Conservation (phyloP, 1,140 invertebrate species). For the Planococcus citri region DNA sequence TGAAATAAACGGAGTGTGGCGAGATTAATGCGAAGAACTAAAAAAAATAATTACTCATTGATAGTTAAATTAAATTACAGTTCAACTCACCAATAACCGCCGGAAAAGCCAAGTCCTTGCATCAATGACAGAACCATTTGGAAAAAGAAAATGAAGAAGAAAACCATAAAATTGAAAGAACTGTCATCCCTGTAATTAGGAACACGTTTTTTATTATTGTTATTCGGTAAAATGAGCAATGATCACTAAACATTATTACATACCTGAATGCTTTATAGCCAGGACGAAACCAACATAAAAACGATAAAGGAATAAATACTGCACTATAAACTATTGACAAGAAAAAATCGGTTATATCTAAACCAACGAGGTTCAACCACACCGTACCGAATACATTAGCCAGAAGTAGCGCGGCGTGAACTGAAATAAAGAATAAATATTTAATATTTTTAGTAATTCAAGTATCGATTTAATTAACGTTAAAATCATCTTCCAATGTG, state of each 20-base stretch:
- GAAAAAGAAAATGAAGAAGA: slow-evolving; percentile 98
- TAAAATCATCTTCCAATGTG: too few relatives aligned
- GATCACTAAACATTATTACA: slow-evolving; percentile 21
- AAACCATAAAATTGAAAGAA: slow-evolving; percentile 99
- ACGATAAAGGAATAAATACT: slow-evolving; percentile 92
- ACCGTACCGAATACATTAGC: slow-evolving; percentile 77
- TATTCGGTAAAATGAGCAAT: neutral
- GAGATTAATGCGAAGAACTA: too few relatives aligned
- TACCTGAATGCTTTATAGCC: slow-evolving; percentile 77
- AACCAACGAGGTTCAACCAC: slow-evolving; percentile 45
- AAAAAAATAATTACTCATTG: slow-evolving; percentile 28
- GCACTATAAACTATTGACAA: slow-evolving; percentile 79
- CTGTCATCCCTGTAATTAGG: slow-evolving; percentile 68
- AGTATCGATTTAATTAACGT: too few relatives aligned
- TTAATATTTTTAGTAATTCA: too few relatives aligned
- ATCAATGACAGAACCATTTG: slow-evolving; percentile 84
- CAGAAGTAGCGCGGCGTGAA: slow-evolving; percentile 72
- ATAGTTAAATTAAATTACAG: slow-evolving; percentile 2
- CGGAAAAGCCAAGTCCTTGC: slow-evolving; percentile 72
- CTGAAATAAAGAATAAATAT: slow-evolving; percentile 45
- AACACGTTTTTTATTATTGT: slow-evolving; percentile 23
- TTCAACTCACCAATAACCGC: slow-evolving; percentile 61
- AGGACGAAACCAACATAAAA: slow-evolving; percentile 90
- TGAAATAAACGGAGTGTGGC: too few relatives aligned
- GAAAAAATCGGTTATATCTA: slow-evolving; percentile 63